Conservation (phyloP, 2,888 invertebrate species). For the Acrocyrtus sp. region DNA sequence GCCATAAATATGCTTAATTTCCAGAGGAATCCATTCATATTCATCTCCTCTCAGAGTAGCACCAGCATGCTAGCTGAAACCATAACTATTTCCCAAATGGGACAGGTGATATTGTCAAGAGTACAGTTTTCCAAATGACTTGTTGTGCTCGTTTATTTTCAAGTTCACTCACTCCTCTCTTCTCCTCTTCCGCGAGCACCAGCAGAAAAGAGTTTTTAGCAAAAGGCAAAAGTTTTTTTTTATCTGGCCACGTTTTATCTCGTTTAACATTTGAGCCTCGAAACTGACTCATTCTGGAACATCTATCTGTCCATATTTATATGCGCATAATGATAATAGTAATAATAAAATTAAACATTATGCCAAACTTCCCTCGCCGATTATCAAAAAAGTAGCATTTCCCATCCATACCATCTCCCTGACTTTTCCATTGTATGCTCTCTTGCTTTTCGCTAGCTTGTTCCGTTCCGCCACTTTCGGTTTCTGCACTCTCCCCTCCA, state of each 20-base stretch:
- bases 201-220: not conserved
- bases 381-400: not conserved
- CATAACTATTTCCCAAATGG: conserved; percentile 39
- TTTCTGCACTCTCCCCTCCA: conserved; percentile 1
- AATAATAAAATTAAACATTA: not conserved
- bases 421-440: not conserved
- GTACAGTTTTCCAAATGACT: conserved; percentile 41
- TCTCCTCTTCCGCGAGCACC: not conserved
- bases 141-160: conserved; percentile 43
- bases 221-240: not conserved
- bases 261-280: no score
- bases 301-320: not conserved
- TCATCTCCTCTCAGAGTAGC: not conserved
- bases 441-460: no score
- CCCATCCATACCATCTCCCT: not conserved
- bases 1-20: conserved; percentile 21
- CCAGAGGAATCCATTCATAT: not conserved
- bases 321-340: not conserved
- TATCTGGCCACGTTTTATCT: not conserved
- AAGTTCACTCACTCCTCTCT: conserved; percentile 11
- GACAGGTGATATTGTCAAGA: conserved; percentile 49
- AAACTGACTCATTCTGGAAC: not conserved
- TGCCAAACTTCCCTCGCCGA: not conserved
- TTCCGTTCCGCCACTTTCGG: not conserved
- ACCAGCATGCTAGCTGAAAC: not conserved